Conservation (phyloP, 2,888 invertebrate genomes). For the Dorcus parallelipipedus region DNA sequence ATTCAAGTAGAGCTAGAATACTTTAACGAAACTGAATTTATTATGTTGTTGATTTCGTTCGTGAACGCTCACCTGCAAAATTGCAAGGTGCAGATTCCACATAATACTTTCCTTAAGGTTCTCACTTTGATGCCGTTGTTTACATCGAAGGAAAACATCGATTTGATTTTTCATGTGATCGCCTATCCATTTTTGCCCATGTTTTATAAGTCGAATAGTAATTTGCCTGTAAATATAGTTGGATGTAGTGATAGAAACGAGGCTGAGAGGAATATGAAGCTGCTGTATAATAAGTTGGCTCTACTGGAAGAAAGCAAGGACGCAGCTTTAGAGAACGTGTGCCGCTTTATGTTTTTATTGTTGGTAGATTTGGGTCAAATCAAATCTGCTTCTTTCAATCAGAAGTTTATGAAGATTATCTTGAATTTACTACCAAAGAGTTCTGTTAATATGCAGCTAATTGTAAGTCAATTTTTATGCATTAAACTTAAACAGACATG, state of each 20-base stretch:
- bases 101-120: slow-evolving; percentile 21
- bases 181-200: slow-evolving; percentile 28
- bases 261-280: slow-evolving; percentile 15
- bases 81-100: slow-evolving; percentile 4
- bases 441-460: neutral
- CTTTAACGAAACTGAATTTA: slow-evolving; percentile 8
- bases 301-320: slow-evolving; percentile 23
- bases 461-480: neutral
- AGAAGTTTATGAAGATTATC: slow-evolving; percentile 30
- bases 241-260: slow-evolving; percentile 24
- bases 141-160: slow-evolving; percentile 30
- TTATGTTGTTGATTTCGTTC: slow-evolving; percentile 9
- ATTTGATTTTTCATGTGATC: slow-evolving; percentile 35
- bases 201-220: slow-evolving; percentile 20
- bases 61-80: slow-evolving; percentile 11
- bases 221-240: slow-evolving; percentile 29
- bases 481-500: too few species aligned
- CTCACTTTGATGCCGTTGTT: slow-evolving; percentile 28
- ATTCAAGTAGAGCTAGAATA: neutral
- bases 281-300: slow-evolving; percentile 25
- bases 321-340: slow-evolving; percentile 23
- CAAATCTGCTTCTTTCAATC: slow-evolving; percentile 24
- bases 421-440: slow-evolving; percentile 12
- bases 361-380: slow-evolving; percentile 27
- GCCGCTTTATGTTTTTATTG: slow-evolving; percentile 27